Evolutionary conservation across 2,888 invertebrate species (phyloP), one percentile per base, ranked within the genome.

Genomic region (Caenorhabditis sp.): DNA sequence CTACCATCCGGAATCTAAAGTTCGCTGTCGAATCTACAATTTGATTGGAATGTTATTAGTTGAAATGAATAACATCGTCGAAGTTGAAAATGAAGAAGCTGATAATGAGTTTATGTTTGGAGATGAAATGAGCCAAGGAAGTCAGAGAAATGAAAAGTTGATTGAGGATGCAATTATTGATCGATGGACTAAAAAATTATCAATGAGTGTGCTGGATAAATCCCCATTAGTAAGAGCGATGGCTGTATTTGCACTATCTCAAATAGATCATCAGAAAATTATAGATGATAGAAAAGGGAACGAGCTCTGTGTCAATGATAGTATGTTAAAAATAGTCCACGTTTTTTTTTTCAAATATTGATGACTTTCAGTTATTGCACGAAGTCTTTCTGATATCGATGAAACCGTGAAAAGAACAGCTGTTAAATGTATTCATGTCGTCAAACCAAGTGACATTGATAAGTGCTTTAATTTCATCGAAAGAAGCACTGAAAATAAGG

Each of bases 351-450:
- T 20, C 52, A 8, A 52, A 52, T 21, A 17, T 52, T 3, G 2
- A 12, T 21, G 38, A 2, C 12, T 58, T 68, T 36, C 50, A 73
- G 73, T 73, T 20, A 26, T 73, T 0, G 65, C 65, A 59, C 64
- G 59, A 23, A 68, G 73, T 50, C n/a, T 73, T 0, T 50, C 57
- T 8, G 73, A 73, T 38, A 63, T 73, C 14, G 73, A 73, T 25
- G 68, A 68, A 43, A 53, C n/a, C 31, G 73, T 73, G 1, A 57
- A 68, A 8, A 20, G 59, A 0, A 59, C n/a, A 43, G 68, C 68
- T 0, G 65, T 68, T 27, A 65, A 59, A 14, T 54, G 66, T 27
- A 31, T 73, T 59, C 68, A 68, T 26, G 68, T 73, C 36, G 20
- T 27, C n/a, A 49, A 36, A 17, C 53, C 62, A 17, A 57, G 36